These are phyloP conservation scores for Saccostrea echinata DNA, from an alignment of 1,140 invertebrate species.

Conservation along the genomic window DNA sequence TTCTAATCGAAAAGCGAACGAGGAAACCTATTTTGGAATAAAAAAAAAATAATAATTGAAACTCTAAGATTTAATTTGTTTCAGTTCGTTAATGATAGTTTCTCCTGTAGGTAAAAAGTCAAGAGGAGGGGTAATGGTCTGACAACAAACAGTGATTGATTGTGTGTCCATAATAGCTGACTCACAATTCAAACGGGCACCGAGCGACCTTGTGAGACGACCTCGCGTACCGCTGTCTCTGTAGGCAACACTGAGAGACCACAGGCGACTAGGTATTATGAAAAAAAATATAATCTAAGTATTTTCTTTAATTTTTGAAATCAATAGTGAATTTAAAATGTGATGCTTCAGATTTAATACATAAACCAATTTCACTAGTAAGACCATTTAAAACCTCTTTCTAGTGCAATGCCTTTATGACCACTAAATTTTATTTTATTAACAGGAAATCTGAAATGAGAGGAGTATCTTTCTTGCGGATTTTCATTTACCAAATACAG, in stretches of 20 bases:
- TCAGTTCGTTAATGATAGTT: background rate
- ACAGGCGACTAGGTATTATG: too few relatives aligned
- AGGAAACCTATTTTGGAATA: background rate
- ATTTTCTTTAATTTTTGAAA: too few relatives aligned
- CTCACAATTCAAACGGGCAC: background rate
- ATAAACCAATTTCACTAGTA: too few relatives aligned
- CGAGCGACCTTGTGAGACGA: background rate
- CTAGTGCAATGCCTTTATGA: too few relatives aligned
- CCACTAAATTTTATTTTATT: too few relatives aligned
- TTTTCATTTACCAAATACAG: too few relatives aligned
- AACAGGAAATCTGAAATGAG: too few relatives aligned
- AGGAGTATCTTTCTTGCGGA: too few relatives aligned
- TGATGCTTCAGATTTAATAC: too few relatives aligned
- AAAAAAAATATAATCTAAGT: too few relatives aligned
- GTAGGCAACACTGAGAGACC: background rate
- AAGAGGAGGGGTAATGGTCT: background rate
- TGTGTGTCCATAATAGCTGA: background rate
- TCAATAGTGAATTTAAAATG: too few relatives aligned
- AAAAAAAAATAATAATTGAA: background rate
- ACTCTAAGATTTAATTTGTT: background rate
- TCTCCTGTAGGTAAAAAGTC: conserved; percentile 12
- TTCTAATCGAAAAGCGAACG: background rate
- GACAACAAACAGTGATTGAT: background rate
- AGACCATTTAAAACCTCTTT: too few relatives aligned
- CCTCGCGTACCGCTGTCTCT: background rate